These are phyloP conservation scores for Lucilia sericata DNA, from an alignment of 1,140 invertebrate genomes.

Conservation along the genomic window DNA sequence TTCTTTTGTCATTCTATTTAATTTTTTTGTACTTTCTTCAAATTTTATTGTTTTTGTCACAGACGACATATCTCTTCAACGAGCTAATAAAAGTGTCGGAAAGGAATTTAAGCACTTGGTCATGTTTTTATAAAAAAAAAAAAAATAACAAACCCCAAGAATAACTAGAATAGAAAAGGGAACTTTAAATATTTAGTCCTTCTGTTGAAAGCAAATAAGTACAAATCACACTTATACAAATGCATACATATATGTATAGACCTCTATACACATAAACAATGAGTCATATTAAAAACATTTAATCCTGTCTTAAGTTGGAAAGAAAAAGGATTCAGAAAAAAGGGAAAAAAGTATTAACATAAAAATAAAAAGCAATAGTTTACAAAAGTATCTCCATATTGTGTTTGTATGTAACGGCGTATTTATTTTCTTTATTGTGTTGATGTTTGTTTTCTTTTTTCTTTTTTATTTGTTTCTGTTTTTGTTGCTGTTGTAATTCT, in stretches of 20 bases:
- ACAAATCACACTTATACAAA: neutral
- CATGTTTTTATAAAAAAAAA: constrained; percentile 2
- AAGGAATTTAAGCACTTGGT: constrained; percentile 26
- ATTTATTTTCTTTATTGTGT: neutral
- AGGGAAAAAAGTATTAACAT: neutral
- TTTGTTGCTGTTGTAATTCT: neutral
- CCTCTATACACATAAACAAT: neutral
- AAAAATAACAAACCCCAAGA: neutral
- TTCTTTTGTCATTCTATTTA: neutral
- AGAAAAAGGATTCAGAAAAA: neutral
- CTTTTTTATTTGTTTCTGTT: neutral
- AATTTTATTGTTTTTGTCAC: constrained; percentile 8
- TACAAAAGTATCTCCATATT: no score
- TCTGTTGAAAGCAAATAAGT: neutral
- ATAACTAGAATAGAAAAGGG: neutral
- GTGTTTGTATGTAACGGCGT: no score
- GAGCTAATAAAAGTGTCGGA: constrained; percentile 26
- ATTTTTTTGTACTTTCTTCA: neutral
- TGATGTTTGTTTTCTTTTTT: neutral
- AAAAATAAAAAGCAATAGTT: neutral
- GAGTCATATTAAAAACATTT: neutral
- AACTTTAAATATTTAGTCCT: neutral
- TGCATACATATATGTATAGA: neutral
- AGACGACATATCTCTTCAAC: neutral
- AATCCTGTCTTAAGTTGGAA: neutral